Base-by-base conservation (phyloP, 2,888 invertebrate genomes). In the Synanthedon vespiformis region DNA sequence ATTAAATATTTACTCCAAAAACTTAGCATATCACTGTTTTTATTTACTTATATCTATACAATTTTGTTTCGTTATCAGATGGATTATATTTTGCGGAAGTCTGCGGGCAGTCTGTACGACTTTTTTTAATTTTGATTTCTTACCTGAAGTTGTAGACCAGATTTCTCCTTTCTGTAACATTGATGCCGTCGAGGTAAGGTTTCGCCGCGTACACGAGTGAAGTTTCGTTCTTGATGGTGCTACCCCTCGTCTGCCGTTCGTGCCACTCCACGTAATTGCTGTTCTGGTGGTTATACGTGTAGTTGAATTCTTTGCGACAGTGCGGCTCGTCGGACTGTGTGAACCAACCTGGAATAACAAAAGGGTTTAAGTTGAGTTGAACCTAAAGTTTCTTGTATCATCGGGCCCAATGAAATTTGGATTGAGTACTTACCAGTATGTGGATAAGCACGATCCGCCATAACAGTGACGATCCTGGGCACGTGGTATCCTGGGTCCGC, bases 401-500 rank as follows among this genome's bases (percentile, higher is more conserved):
- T 10, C 12, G n/a, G 44, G 44, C 5, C n/a, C 14, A 44, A 8
- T 5, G n/a, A n/a, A n/a, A n/a, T 41, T 44, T n/a, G 44, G 10
- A 34, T 34, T 34, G 10, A 34, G 6, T 51, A 58, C 64, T 70
- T 62, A 89, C 94, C 94, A 56, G 96, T 96, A 67, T 97, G 95
- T 12, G 96, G 97, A 80, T 94, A 95, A 50, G 89, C 88, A 57
- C 92, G 89, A 75, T 97, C 96, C 41, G 90, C 89, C 96, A 96
- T 97, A 52, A 96, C 92, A 18, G 95, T 95, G 56, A 96, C 90
- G 54, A 94, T 93, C 56, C 95, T 89, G 48, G 94, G 93, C 56
- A 96, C 93, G 77, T 97, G 96, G 80, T 97, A 97, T 14, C 96
- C 96, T 0, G 96, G 95, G 88, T 97, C 97, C 47, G 96, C 90